A percentile compares a stretch with the other conserved stretches of the same genome.
phyloP scores from a whole-genome alignment of 1,140 invertebrate genomes.

The Mycetomoellerius zeteki region DNA sequence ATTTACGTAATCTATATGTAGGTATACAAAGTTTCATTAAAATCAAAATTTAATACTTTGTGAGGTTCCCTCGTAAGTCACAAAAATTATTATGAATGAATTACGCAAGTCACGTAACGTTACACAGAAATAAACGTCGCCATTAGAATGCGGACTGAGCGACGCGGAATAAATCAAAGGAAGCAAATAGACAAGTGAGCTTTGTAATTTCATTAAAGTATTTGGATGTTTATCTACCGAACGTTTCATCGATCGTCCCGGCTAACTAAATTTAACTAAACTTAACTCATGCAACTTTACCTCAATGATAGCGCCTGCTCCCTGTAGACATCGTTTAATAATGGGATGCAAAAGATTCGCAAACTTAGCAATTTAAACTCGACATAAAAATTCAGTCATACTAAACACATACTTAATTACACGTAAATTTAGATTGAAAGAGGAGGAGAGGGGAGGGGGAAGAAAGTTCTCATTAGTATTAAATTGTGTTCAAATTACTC shows the following conservation, averaged over 20 bases:
- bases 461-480: conserved; percentile 22
- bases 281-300: conserved; percentile 62
- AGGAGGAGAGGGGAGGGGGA: neutral
- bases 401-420: conserved; percentile 29
- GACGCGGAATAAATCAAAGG: neutral
- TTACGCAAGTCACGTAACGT: neutral
- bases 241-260: conserved; percentile 47
- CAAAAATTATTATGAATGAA: conserved; percentile 19
- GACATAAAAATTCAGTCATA: conserved; percentile 19
- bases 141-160: conserved; percentile 12
- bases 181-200: neutral
- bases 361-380: conserved; percentile 22
- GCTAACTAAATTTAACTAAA: conserved; percentile 57
- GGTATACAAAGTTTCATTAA: no score
- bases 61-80: neutral
- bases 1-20: no score
- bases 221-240: conserved; percentile 28
- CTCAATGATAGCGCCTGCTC: conserved; percentile 43
- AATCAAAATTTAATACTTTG: no score
- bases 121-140: neutral
- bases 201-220: conserved; percentile 57
- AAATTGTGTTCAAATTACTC: conserved; percentile 32
- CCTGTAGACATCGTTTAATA: neutral
- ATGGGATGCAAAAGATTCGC: conserved; percentile 24
- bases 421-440: neutral